phyloP scores from a whole-genome alignment of 2,113 vertebrate species.

The Seriola aureovittata region DNA sequence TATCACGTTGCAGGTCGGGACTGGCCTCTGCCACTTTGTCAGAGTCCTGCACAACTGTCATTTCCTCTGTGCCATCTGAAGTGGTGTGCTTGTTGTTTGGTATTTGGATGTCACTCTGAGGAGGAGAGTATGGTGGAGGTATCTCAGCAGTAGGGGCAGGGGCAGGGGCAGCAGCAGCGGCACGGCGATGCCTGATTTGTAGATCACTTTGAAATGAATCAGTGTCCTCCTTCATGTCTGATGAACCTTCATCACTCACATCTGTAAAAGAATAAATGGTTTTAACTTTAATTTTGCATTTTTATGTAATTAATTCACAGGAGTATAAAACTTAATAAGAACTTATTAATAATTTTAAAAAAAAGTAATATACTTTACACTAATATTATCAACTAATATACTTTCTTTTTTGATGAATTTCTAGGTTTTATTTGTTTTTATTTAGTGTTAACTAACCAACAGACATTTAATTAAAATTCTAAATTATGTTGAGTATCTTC shows the following conservation, averaged over 20 bases:
- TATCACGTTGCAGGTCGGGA: background rate
- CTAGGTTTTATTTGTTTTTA: background rate
- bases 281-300: background rate
- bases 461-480: background rate
- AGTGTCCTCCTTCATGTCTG: slow-evolving; percentile 22
- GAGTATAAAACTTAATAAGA: background rate
- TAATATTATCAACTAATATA: background rate
- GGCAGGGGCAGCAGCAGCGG: slow-evolving; percentile 25
- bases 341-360: too few relatives aligned
- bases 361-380: background rate
- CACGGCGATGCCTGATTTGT: slow-evolving; percentile 40
- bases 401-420: background rate
- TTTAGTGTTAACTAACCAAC: background rate
- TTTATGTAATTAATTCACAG: background rate
- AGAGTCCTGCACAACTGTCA: background rate
- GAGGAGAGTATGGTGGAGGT: background rate
- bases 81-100: background rate
- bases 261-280: slow-evolving; percentile 39
- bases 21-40: background rate
- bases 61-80: slow-evolving; percentile 6
- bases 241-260: slow-evolving; percentile 27
- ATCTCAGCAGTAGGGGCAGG: slow-evolving; percentile 7
- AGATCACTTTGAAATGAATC: slow-evolving; percentile 11
- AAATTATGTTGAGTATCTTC: background rate
- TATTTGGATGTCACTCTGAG: background rate